Evolutionary conservation across 2,113 vertebrate genomes (phyloP).

Genomic region (Bujurquina vittata): DNA sequence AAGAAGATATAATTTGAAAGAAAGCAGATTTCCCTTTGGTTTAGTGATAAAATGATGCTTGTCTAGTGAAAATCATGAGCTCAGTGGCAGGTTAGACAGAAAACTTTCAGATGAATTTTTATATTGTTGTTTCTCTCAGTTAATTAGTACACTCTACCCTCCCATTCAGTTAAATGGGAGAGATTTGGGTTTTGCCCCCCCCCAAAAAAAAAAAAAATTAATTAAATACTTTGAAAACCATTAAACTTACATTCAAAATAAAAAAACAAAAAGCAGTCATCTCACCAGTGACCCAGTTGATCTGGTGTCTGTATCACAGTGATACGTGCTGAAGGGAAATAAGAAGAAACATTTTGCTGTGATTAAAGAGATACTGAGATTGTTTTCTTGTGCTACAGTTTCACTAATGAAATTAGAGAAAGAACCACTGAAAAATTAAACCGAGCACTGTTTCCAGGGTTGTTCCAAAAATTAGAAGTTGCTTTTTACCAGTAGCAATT

Average conservation of each 20-base stretch:
- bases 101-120: background rate
- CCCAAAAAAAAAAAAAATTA: background rate
- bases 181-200: background rate
- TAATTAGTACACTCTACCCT: background rate
- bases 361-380: background rate
- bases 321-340: no score
- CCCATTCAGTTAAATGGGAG: background rate
- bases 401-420: constrained; percentile 43
- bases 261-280: background rate
- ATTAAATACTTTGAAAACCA: background rate
- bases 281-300: no score
- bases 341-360: no score
- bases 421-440: constrained; percentile 47
- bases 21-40: background rate
- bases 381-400: no score
- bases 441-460: constrained; percentile 34
- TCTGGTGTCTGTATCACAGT: no score
- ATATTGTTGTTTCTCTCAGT: background rate
- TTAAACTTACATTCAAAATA: no score
- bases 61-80: no score
- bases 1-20: background rate
- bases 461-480: constrained; percentile 8
- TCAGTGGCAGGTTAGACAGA: background rate
- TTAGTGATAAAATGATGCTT: background rate
- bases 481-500: background rate